A percentile compares a stretch with the other conserved stretches of the same genome.
phyloP scores from a whole-genome alignment of 2,888 invertebrate species.

The Cryptocheilus praepositus region DNA sequence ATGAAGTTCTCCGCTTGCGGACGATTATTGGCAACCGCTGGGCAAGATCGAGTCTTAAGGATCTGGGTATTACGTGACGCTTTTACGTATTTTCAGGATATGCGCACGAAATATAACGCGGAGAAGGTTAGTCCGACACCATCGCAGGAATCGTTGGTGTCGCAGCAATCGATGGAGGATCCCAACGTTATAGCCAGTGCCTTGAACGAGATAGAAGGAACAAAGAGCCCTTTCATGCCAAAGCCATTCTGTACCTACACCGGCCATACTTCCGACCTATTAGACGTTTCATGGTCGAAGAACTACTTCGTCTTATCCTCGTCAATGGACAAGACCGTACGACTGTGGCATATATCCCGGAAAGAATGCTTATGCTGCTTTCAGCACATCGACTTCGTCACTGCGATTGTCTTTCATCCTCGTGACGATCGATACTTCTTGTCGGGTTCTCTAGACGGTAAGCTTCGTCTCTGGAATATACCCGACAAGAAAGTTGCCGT shows the following conservation, averaged over 20 bases:
- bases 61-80: conserved; percentile 97
- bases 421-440: conserved; percentile 93
- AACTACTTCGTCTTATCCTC: conserved; percentile 98
- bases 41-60: conserved; percentile 94
- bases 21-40: conserved; percentile 95
- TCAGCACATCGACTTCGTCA: conserved; percentile 99
- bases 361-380: conserved; percentile 99
- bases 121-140: conserved; percentile 95
- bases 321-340: conserved; percentile 98
- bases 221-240: conserved; percentile 86
- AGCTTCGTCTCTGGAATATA: conserved; percentile 98
- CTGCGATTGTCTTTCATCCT: conserved; percentile 99
- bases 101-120: conserved; percentile 95
- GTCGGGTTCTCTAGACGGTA: conserved; percentile 98
- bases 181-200: conserved; percentile 77
- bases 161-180: conserved; percentile 83
- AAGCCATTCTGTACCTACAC: conserved; percentile 94
- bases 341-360: conserved; percentile 97
- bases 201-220: conserved; percentile 77
- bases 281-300: conserved; percentile 99
- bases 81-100: conserved; percentile 93
- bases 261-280: conserved; percentile 96
- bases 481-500: conserved; percentile 99
- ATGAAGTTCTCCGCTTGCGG: conserved; percentile 99
- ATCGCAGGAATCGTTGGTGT: conserved; percentile 92